Evolutionary conservation across 2,113 vertebrate species (phyloP).

Genomic region (Nasalis larvatus): DNA sequence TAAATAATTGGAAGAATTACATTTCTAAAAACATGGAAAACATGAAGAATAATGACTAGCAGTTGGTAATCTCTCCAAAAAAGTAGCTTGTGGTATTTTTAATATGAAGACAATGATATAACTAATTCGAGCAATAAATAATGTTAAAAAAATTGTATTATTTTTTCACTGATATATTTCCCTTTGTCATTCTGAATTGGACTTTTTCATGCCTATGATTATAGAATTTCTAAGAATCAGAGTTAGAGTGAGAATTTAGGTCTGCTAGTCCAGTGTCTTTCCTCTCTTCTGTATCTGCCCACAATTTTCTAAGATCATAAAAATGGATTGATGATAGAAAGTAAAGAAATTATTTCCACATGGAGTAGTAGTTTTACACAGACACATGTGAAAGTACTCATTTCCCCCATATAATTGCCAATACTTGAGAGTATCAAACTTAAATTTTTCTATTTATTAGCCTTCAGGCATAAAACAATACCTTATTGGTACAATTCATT

Average conservation of each 20-base stretch:
- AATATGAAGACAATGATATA: not conserved
- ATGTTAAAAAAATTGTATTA: not conserved
- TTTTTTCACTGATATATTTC: not conserved
- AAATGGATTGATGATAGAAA: not conserved
- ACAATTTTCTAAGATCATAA: not conserved
- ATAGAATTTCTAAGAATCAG: not conserved
- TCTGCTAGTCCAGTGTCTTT: not conserved
- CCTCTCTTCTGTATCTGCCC: not conserved
- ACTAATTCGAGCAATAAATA: not conserved
- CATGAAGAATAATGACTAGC: not conserved
- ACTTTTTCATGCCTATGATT: not conserved
- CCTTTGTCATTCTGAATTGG: not conserved
- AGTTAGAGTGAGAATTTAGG: not conserved
- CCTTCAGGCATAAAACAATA: not conserved
- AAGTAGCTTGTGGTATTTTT: not conserved
- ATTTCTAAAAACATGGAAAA: not conserved
- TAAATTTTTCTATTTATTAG: not conserved
- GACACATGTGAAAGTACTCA: not conserved
- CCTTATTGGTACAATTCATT: not conserved
- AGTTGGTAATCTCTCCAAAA: not conserved
- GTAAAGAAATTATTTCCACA: not conserved
- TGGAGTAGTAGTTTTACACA: not conserved
- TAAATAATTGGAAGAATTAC: not conserved
- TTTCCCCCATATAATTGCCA: not conserved
- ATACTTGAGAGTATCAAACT: not conserved